phyloP scores from a whole-genome alignment of 2,113 vertebrate genomes.

The Tenebrosternarchus preto region DNA sequence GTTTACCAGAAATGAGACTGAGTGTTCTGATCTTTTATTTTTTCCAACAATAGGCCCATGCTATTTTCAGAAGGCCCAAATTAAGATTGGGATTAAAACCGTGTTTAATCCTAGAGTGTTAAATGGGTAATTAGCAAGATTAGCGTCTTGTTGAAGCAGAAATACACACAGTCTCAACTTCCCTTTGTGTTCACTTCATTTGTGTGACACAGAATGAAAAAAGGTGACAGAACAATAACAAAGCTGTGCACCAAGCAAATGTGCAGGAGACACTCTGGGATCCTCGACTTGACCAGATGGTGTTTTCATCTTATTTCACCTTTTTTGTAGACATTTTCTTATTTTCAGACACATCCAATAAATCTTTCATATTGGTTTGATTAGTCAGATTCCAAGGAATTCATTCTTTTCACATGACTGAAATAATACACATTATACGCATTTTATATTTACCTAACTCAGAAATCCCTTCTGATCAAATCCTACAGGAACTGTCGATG shows the following conservation, averaged over 20 bases:
- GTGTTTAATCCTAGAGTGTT: constrained; percentile 70
- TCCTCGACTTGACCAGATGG: not conserved
- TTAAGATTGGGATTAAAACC: constrained; percentile 75
- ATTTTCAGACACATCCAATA: no score
- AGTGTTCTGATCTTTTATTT: constrained; percentile 23
- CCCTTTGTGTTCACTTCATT: not conserved
- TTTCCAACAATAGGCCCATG: not conserved
- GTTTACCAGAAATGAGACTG: not conserved
- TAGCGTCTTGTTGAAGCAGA: constrained; percentile 21
- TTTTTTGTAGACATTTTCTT: not conserved
- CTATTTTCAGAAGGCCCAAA: constrained; percentile 61
- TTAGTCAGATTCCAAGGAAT: not conserved
- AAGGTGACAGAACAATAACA: constrained; percentile 6
- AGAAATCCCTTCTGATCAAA: no score
- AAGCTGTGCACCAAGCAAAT: not conserved
- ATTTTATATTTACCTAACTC: no score
- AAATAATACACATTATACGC: no score
- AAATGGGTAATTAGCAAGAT: constrained; percentile 70
- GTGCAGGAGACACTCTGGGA: not conserved
- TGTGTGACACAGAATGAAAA: constrained; percentile 7
- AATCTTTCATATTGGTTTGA: not conserved
- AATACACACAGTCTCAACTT: not conserved
- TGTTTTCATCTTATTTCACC: not conserved
- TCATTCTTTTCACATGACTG: no score
- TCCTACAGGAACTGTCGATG: no score